Percentiles rank a stretch among this genome's conserved stretches.
These are phyloP conservation scores for Melanargia galathea DNA, from an alignment of 2,888 invertebrate species.

Conservation along the genomic window DNA sequence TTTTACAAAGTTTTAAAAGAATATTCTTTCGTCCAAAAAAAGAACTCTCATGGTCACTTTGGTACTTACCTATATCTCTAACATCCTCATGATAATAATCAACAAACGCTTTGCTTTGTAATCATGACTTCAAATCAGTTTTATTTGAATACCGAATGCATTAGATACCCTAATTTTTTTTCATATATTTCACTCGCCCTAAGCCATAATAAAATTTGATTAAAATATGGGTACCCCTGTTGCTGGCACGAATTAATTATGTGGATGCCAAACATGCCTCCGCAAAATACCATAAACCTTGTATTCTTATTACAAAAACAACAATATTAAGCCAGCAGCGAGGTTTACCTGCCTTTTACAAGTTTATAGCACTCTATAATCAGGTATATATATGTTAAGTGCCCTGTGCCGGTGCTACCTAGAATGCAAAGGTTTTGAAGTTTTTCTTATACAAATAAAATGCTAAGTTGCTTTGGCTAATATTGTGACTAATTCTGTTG, in stretches of 20 bases:
- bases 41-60: no score
- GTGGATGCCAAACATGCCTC: constrained; percentile 66
- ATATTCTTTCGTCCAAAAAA: no score
- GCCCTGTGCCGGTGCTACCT: no score
- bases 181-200: constrained; percentile 51
- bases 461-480: no score
- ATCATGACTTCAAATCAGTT: constrained; percentile 9
- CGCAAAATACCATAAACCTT: constrained; percentile 54
- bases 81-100: constrained; percentile 5
- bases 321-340: constrained; percentile 46
- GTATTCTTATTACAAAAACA: constrained; percentile 50
- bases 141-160: constrained; percentile 24
- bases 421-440: neutral
- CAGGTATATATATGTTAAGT: constrained; percentile 25
- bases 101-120: constrained; percentile 14
- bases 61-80: neutral
- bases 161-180: constrained; percentile 46
- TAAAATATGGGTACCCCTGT: constrained; percentile 68
- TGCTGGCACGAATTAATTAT: constrained; percentile 69
- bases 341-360: constrained; percentile 55
- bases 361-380: constrained; percentile 40
- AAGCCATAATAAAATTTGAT: constrained; percentile 69
- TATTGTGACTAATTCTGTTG: no score
- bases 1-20: no score
- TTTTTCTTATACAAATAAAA: no score